These are phyloP conservation scores for Tragelaphus eurycerus DNA, from an alignment of 2,797 vertebrate genomes.

Conservation along the genomic window DNA sequence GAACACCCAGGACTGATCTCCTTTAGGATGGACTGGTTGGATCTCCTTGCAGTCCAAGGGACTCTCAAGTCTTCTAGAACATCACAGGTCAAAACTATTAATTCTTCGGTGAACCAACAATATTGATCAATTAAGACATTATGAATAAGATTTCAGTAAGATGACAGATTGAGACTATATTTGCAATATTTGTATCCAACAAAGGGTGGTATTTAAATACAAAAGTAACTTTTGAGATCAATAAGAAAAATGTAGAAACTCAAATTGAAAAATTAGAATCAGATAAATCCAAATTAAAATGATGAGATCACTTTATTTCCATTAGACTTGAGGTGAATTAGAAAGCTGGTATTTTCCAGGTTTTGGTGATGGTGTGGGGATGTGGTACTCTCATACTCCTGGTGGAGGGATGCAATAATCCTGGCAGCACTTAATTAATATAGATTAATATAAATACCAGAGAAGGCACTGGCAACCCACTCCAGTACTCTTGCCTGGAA, in stretches of 20 bases:
- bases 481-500: no score
- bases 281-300: background rate
- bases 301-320: background rate
- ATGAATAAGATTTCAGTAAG: background rate
- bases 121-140: background rate
- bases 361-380: background rate
- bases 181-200: background rate
- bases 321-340: background rate
- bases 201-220: background rate
- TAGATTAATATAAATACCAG: background rate
- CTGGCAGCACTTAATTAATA: background rate
- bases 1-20: background rate
- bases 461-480: no score
- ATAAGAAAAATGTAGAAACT: background rate
- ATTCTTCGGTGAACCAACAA: background rate
- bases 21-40: background rate
- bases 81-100: background rate
- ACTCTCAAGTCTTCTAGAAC: background rate
- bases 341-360: background rate
- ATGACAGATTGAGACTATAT: constrained; percentile 20
- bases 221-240: background rate
- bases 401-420: background rate
- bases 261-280: background rate
- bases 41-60: background rate
- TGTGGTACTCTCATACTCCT: background rate